Conservation (phyloP, 1,140 invertebrate genomes). For the Neotoxoptera formosana region DNA sequence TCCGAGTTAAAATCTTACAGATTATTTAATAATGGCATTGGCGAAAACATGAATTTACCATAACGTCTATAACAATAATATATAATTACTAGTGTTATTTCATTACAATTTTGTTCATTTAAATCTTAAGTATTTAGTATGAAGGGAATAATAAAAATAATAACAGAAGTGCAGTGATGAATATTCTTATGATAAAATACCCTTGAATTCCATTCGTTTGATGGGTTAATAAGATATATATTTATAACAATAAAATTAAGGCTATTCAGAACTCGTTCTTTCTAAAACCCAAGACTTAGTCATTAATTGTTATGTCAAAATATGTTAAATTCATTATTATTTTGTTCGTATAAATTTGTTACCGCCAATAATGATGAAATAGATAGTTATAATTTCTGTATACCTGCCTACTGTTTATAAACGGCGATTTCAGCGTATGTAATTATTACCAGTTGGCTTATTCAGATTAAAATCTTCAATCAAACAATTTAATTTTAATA, state of each 20-base stretch:
- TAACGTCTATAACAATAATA: neutral
- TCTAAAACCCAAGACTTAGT: neutral
- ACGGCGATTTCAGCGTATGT: neutral
- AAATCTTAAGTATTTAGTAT: neutral
- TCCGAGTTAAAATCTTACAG: neutral
- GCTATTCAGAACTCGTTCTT: neutral
- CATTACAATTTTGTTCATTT: neutral
- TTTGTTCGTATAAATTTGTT: neutral
- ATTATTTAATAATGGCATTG: neutral
- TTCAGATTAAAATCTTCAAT: neutral
- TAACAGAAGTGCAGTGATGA: neutral
- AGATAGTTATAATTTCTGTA: neutral
- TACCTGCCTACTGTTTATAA: neutral
- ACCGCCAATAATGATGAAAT: neutral
- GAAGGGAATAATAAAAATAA: neutral
- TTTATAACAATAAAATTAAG: no score
- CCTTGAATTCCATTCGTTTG: neutral
- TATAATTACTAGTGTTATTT: neutral
- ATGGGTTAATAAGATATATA: no score
- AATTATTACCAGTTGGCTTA: neutral
- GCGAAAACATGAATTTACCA: neutral
- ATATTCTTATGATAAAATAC: neutral
- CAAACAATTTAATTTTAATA: neutral
- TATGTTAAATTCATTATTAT: neutral
- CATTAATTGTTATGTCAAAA: neutral